phyloP scores from a whole-genome alignment of 2,888 invertebrate species.

The Nipponacmea schrenckii region DNA sequence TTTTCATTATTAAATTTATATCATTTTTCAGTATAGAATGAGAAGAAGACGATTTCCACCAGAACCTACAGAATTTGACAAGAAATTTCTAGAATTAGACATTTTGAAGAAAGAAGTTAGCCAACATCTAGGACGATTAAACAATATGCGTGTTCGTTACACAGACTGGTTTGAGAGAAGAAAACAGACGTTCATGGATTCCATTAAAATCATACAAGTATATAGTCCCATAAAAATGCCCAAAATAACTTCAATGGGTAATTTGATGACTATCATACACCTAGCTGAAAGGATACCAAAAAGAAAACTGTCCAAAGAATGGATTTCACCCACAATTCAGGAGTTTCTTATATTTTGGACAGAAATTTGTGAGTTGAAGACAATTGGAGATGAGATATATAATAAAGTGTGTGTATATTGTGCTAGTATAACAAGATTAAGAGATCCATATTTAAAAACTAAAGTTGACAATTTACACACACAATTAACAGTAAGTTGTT shows the following conservation, averaged over 20 bases:
- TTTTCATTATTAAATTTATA: not conserved
- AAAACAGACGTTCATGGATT: constrained; percentile 51
- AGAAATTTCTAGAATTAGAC: constrained; percentile 56
- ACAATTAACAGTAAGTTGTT: constrained; percentile 37
- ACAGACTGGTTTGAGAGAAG: constrained; percentile 58
- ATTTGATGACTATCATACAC: constrained; percentile 27
- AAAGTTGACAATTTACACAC: constrained; percentile 52
- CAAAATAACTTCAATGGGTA: not conserved
- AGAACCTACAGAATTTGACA: constrained; percentile 37
- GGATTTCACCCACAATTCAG: constrained; percentile 43
- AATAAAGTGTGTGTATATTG: constrained; percentile 48
- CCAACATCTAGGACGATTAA: constrained; percentile 49
- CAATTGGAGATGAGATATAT: constrained; percentile 47
- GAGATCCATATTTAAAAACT: constrained; percentile 51
- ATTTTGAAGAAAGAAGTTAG: constrained; percentile 49
- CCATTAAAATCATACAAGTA: constrained; percentile 54
- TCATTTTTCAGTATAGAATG: not conserved
- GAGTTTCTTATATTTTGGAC: constrained; percentile 54
- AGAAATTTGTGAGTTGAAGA: constrained; percentile 44
- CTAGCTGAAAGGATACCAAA: constrained; percentile 45
- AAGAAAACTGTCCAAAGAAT: constrained; percentile 45
- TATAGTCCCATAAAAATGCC: constrained; percentile 22
- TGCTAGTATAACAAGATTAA: constrained; percentile 45
- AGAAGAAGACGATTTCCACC: not conserved
- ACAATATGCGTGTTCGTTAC: constrained; percentile 52